phyloP scores from a whole-genome alignment of 2,113 vertebrate genomes.

The Vulpes ferrilata region DNA sequence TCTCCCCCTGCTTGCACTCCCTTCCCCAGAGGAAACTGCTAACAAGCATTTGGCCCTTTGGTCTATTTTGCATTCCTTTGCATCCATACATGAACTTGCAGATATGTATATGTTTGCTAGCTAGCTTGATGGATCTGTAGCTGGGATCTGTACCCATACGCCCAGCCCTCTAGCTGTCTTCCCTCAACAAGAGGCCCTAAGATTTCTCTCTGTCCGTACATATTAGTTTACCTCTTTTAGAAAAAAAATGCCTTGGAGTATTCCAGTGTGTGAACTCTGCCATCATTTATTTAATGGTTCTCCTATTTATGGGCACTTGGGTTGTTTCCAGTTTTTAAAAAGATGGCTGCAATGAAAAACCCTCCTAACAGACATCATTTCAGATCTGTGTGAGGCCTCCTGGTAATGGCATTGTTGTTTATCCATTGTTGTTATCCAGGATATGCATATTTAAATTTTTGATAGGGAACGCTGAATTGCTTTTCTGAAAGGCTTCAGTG shows the following conservation, averaged over 20 bases:
- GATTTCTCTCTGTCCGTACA: background rate
- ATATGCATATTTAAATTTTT: slow-evolving; percentile 18
- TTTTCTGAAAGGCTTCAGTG: background rate
- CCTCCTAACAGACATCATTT: background rate
- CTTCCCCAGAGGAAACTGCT: background rate
- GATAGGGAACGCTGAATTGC: background rate
- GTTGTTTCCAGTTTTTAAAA: slow-evolving; percentile 5
- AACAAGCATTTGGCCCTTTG: rapidly evolving
- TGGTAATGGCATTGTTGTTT: background rate
- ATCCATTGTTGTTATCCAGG: background rate
- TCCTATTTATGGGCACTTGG: background rate
- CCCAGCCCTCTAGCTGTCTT: background rate
- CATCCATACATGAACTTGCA: rapidly evolving
- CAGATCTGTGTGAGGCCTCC: background rate
- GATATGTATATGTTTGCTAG: background rate
- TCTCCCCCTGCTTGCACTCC: too few species aligned
- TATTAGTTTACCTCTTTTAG: background rate
- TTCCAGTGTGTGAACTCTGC: background rate
- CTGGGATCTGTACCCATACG: rapidly evolving
- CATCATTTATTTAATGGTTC: background rate
- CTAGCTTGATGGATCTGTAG: rapidly evolving
- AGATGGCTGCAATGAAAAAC: background rate
- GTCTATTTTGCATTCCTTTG: background rate
- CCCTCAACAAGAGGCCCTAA: background rate
- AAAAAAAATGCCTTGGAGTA: background rate